phyloP scores from a whole-genome alignment of 2,888 invertebrate species.

The Xanthia icteritia region DNA sequence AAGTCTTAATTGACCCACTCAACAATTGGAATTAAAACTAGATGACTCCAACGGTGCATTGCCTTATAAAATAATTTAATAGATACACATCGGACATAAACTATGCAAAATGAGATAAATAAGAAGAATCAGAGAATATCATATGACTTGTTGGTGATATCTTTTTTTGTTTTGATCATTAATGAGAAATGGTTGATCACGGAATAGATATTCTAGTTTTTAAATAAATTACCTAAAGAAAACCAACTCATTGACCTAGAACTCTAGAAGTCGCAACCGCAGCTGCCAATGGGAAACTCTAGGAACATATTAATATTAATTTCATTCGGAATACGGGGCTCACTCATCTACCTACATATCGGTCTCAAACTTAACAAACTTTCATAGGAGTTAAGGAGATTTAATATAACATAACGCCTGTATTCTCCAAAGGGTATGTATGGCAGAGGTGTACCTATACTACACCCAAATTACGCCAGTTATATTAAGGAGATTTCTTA shows the following conservation, averaged over 20 bases:
- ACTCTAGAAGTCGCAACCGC: too few species aligned
- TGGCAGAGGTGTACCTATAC: neutral
- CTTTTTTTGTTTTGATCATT: conserved; percentile 28
- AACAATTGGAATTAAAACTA: conserved; percentile 17
- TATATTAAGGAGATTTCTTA: neutral
- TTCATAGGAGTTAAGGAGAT: neutral
- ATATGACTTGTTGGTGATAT: conserved; percentile 18
- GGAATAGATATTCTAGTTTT: conserved; percentile 3
- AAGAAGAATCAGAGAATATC: neutral
- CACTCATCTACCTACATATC: neutral
- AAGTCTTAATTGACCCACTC: conserved; percentile 33
- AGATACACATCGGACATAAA: conserved; percentile 18
- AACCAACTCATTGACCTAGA: conserved; percentile 2
- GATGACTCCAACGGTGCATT: conserved; percentile 10
- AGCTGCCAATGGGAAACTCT: neutral
- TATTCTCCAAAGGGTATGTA: neutral
- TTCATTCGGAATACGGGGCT: neutral
- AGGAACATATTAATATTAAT: neutral
- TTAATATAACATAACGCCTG: neutral
- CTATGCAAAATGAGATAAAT: conserved; percentile 18
- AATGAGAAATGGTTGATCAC: neutral
- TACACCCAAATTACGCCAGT: neutral
- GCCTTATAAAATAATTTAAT: conserved; percentile 14
- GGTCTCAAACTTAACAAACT: neutral
- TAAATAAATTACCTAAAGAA: neutral